Evolutionary conservation across 2,888 invertebrate genomes (phyloP), one percentile per base, ranked within the genome.

Genomic region (Gortyna flavago): DNA sequence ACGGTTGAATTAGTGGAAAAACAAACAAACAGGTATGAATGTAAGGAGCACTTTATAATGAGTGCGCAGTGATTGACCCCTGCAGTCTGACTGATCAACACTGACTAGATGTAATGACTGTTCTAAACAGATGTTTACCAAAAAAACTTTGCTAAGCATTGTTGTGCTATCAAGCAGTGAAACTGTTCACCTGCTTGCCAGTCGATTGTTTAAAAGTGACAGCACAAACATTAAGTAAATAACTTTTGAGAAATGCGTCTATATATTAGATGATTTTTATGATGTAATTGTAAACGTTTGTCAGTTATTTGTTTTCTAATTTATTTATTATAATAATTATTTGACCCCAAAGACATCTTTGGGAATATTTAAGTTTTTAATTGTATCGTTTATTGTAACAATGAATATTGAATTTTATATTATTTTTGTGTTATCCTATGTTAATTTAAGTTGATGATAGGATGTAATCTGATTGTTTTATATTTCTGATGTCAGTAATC

Each of bases 71-170:
- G 29, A 8, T 38, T 35, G 21, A 66, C 11, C 21, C 5, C 32
- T 7, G n/a, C 64, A 61, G 61, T 32, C 8, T 25, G 62, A 29
- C 38, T 48, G 16, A 32, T 71, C 29, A 57, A 7, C 16, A 41
- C 18, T 62, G 29, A 44, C 44, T 29, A 59, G 48, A 62, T 62
- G 41, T 48, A n/a, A 2, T 41, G 21, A 59, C 72, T 79, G 78
- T 80, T 80, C 8, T 41, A 73, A 72, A 79, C 65, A 72, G 72
- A n/a, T 32, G 18, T 48, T 62, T 51, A n/a, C n/a, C 3, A 41
- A 51, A 11, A 13, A n/a, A 71, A 59, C 48, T 41, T 65, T 79
- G 80, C 78, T 1, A 48, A 65, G 78, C 78, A 79, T 41, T 59
- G 48, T 72, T 32, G 32, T 79, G 13, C 16, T 21, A 16, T n/a